phyloP scores from a whole-genome alignment of 1,140 invertebrate genomes.

The Anthonomus grandis region DNA sequence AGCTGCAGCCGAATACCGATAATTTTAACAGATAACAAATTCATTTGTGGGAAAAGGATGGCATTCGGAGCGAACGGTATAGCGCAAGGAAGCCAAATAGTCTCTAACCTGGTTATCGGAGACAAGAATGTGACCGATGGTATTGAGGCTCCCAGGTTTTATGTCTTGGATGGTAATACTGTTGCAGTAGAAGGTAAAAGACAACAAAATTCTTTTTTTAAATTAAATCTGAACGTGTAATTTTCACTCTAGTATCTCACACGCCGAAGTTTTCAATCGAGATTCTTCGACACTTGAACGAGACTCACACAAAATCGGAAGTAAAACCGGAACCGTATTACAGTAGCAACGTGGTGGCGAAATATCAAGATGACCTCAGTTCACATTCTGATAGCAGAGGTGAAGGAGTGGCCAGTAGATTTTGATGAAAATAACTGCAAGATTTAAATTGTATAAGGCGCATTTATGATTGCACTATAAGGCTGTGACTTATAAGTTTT shows the following conservation, averaged over 20 bases:
- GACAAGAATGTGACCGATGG: constrained; percentile 40
- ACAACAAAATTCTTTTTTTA: not conserved
- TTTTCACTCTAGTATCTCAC: constrained; percentile 37
- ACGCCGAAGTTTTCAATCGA: constrained; percentile 36
- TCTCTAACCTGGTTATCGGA: constrained; percentile 41
- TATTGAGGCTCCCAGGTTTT: constrained; percentile 45
- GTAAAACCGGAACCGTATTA: constrained; percentile 50
- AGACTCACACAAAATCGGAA: constrained; percentile 10
- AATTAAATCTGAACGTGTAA: too few species aligned
- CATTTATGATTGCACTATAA: too few species aligned
- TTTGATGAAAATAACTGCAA: too few species aligned
- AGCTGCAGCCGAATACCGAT: constrained; percentile 41
- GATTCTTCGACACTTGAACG: constrained; percentile 31
- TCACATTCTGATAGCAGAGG: constrained; percentile 65
- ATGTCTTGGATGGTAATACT: constrained; percentile 35
- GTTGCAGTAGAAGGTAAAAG: constrained; percentile 42
- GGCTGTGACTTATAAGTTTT: too few species aligned
- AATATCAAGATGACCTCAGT: constrained; percentile 54
- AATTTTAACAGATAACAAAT: constrained; percentile 45
- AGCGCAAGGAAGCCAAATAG: constrained; percentile 44
- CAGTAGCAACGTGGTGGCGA: constrained; percentile 59
- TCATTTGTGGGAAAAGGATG: constrained; percentile 47
- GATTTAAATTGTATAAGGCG: too few species aligned
- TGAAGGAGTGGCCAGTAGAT: constrained; percentile 60
- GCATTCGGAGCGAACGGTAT: constrained; percentile 48